Base-by-base conservation (phyloP, 2,113 vertebrate species). In the Pluvialis apricaria region DNA sequence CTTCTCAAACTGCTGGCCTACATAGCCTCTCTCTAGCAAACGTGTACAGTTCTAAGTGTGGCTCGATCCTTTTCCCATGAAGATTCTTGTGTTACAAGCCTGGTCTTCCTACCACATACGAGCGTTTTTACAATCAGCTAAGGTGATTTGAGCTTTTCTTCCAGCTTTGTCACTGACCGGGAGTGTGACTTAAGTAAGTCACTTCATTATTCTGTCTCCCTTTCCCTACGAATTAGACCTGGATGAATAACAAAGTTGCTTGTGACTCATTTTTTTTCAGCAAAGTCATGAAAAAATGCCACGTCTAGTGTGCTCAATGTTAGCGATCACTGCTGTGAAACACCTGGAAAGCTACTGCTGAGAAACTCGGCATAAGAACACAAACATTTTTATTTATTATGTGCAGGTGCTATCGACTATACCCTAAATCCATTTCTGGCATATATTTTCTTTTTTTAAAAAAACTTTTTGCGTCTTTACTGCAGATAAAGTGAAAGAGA, bases 61-160 rank as follows among this genome's bases (percentile, higher is more conserved):
- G 34, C n/a, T 91, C 2, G 1, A n/a, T 84, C 19, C 45, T 83
- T 62, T 57, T 14, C 29, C 19, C 13, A 15, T 10, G 4, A 61
- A 54, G 32, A n/a, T n/a, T 51, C 26, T 45, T 60, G 9, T 28
- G 6, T n/a, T 71, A 5, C 11, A 68, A 49, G 31, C 5, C 25
- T 45, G 62, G 40, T 24, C 29, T 55, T 86, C 47, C 34, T n/a
- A 65, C 7, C 2, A 0, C 38, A 10, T 25, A 6, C 0, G 2
- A 40, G 13, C 42, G 7, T 17, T 71, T 90, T 89, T 82, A 44
- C 28, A 65, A 31, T 21, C 32, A 76, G 4, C 14, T 61, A 14
- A 21, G 8, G 25, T 45, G 10, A 25, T 68, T 49, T 58, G 58
- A 42, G 58, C 3, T 86, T 90, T 80, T 55, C 29, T 94, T 73